Conservation (phyloP, 1,140 invertebrate genomes). For the Microvelia longipes region DNA sequence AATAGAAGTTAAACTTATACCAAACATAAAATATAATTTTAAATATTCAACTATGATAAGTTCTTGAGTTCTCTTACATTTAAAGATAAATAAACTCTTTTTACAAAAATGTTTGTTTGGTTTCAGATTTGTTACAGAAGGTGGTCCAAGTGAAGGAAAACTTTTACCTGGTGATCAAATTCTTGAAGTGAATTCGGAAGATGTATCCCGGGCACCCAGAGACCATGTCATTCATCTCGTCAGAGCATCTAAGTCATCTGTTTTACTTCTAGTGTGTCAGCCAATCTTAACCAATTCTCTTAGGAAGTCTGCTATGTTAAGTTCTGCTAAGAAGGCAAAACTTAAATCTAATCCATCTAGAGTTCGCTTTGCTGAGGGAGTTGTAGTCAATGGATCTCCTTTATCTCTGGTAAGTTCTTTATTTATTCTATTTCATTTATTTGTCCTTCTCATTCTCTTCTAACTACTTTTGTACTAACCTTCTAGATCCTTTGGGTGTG, state of each 20-base stretch:
- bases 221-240: constrained; percentile 82
- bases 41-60: no score
- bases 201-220: constrained; percentile 64
- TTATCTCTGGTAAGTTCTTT: constrained; percentile 46
- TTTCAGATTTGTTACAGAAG: constrained; percentile 55
- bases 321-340: constrained; percentile 69
- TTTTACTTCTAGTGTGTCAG: constrained; percentile 65
- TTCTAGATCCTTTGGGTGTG: no score
- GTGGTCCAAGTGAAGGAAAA: constrained; percentile 76
- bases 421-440: constrained; percentile 6
- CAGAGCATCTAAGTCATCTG: constrained; percentile 56
- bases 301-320: constrained; percentile 66
- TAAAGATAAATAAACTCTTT: no score
- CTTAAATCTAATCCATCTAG: constrained; percentile 65
- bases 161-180: constrained; percentile 81
- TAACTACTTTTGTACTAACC: no score
- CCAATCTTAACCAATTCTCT: constrained; percentile 50
- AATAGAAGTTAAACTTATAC: no score
- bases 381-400: constrained; percentile 68
- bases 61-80: no score
- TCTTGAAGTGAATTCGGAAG: constrained; percentile 72
- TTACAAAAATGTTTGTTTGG: no score
- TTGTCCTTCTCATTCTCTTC: neutral
- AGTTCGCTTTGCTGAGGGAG: constrained; percentile 74
- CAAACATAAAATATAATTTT: no score